These are phyloP conservation scores for Eurystomus gularis DNA, from an alignment of 2,113 vertebrate genomes.

Conservation along the genomic window DNA sequence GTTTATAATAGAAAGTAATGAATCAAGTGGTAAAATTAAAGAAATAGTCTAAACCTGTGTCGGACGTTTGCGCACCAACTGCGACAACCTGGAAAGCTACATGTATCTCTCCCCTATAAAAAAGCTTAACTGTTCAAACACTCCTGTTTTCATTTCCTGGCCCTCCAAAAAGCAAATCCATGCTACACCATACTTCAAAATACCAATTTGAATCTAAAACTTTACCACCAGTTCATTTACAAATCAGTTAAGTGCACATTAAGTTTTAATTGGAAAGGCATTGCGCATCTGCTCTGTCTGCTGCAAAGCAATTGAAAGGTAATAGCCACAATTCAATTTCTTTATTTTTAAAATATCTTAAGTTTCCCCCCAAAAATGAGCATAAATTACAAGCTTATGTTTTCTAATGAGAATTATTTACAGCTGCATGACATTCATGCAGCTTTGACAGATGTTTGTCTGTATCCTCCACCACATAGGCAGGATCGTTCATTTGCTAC, in stretches of 20 bases:
- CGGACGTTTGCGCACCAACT: no score
- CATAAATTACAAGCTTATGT: not conserved
- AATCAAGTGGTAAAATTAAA: not conserved
- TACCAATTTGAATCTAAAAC: not conserved
- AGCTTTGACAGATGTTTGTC: not conserved
- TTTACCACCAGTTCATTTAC: not conserved
- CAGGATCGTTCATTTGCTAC: not conserved
- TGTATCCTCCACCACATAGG: not conserved
- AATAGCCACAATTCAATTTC: not conserved
- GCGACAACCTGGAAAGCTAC: not conserved
- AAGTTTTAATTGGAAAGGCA: not conserved
- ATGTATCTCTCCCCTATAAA: not conserved
- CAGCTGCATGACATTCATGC: not conserved
- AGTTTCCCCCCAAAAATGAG: not conserved
- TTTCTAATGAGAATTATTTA: not conserved
- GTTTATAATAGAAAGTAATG: not conserved
- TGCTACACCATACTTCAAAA: not conserved
- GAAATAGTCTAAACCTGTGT: not conserved
- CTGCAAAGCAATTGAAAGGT: not conserved
- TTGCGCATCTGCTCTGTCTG: not conserved
- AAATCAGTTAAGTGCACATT: not conserved
- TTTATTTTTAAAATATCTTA: not conserved
- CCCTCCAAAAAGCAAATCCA: not conserved
- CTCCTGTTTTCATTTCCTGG: not conserved
- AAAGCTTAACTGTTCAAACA: not conserved